Conservation (phyloP, 2,113 vertebrate genomes). For the Montifringilla adamsi region DNA sequence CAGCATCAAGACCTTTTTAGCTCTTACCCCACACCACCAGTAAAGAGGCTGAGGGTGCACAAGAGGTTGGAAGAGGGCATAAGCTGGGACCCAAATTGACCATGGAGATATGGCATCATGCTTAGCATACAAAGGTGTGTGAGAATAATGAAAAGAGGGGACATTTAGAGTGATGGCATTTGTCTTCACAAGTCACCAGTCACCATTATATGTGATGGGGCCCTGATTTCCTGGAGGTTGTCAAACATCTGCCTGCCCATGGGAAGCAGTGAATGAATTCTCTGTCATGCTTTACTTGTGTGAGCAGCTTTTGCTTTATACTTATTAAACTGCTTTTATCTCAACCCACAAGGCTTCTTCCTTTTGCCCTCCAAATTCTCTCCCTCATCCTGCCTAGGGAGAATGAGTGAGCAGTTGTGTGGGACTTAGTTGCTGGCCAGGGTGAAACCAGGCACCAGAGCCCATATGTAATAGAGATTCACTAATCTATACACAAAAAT, state of each 20-base stretch:
- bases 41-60: neutral
- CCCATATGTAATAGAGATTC: neutral
- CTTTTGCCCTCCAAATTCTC: neutral
- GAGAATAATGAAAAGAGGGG: neutral
- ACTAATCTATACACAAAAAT: neutral
- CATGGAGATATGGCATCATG: rapidly evolving
- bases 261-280: neutral
- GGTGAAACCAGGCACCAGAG: neutral
- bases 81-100: rapidly evolving
- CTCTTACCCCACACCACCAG: neutral
- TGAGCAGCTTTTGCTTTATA: neutral
- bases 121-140: neutral
- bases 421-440: neutral
- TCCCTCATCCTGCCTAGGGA: rapidly evolving
- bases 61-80: neutral
- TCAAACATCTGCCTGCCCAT: neutral
- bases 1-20: neutral
- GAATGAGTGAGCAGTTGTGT: neutral
- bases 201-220: rapidly evolving
- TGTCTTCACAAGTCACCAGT: neutral
- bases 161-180: rapidly evolving
- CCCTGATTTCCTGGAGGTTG: neutral
- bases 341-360: rapidly evolving
- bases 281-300: neutral
- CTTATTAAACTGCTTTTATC: neutral